These are phyloP conservation scores for Pteruthius melanotis DNA, from an alignment of 2,113 vertebrate species.

Conservation along the genomic window DNA sequence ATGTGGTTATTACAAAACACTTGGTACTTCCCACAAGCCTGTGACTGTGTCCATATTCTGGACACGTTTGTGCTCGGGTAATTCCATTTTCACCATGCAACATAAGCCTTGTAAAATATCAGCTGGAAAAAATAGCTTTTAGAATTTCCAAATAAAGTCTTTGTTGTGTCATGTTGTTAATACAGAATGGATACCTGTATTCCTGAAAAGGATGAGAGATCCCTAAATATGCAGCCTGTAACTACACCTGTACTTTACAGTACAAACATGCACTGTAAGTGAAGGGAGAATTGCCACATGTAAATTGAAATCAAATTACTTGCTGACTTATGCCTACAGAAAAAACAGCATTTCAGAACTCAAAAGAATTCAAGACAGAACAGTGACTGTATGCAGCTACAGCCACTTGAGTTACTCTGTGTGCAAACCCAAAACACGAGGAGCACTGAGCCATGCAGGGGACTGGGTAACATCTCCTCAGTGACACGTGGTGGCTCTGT, in stretches of 20 bases:
- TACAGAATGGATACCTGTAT: not conserved
- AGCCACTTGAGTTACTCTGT: not conserved
- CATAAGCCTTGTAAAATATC: not conserved
- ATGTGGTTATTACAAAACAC: not conserved
- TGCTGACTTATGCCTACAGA: not conserved
- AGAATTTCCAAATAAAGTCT: not conserved
- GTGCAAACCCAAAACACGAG: fast-evolving
- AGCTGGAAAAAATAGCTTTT: not conserved
- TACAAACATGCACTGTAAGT: not conserved
- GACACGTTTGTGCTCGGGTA: not conserved
- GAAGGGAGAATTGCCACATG: not conserved
- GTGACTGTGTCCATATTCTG: not conserved
- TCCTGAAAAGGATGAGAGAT: not conserved
- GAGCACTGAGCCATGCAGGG: not conserved
- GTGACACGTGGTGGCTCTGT: not conserved
- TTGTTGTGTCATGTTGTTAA: not conserved
- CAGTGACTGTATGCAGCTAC: not conserved
- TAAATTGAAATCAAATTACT: not conserved
- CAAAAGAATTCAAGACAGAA: not conserved
- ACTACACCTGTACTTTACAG: not conserved
- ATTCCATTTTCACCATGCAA: not conserved
- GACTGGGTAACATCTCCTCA: not conserved
- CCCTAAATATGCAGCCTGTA: not conserved
- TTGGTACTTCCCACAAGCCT: not conserved
- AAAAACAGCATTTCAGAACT: not conserved